Evolutionary conservation across 2,888 invertebrate species (phyloP), one percentile per base, ranked within the genome.

Genomic region (Eucriotettix oculatus): DNA sequence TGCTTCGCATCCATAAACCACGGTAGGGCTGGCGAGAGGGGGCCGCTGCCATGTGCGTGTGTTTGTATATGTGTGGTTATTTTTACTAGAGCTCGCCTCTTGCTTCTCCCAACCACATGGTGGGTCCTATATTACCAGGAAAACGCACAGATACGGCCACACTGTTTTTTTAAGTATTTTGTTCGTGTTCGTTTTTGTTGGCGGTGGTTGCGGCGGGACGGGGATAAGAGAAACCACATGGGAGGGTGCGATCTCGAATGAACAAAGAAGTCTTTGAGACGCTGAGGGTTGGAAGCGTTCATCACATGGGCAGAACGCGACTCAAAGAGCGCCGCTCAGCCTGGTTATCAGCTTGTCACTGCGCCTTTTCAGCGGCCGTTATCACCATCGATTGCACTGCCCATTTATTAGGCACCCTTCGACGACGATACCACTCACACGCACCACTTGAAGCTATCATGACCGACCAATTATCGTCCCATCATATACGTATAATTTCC

Each of bases 61-160:
- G 62, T 62, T 62, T 62, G 60, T 62, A 62, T 62, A 62, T 60
- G 59, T 62, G 62, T 62, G 62, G 62, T 62, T 62, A 62, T 62
- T 62, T 62, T 62, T 62, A 62, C 62, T 57, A 60, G 53, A 17
- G 44, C 60, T 60, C 53, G 53, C 57, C 54, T 54, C 57, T 57
- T 57, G 42, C 54, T 29, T 54, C 56, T 42, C 42, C 52, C 14
- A 44, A 60, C 56, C 62, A 59, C 60, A 60, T 62, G 62, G 59
- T 59, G 58, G 48, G 57, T 54, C 54, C 53, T 59, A 55, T 59
- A 62, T 59, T 62, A 62, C 62, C 59, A 58, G 56, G 62, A 62
- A 62, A 60, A 62, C 57, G 42, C 48, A n/a, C 43, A 54, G 58
- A 52, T 58, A 42, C 43, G 58, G 58, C 16, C 54, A n/a, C 52